Conservation (phyloP, 1,140 invertebrate species). For the Scaptomyza montana region DNA sequence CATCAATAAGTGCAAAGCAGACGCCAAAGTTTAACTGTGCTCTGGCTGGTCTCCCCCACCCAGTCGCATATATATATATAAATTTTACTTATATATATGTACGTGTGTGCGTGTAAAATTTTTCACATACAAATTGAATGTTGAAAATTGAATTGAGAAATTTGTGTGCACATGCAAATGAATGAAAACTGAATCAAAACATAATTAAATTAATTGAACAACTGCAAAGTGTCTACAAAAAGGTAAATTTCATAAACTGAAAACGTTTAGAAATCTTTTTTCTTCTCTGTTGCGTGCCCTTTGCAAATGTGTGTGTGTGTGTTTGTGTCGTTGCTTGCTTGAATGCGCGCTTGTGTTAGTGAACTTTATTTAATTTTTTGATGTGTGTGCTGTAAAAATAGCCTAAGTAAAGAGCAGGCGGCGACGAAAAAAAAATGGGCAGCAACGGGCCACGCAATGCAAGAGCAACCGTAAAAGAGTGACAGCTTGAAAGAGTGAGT, state of each 20-base stretch:
- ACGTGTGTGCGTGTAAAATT: slow-evolving; percentile 45
- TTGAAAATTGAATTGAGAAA: slow-evolving; percentile 46
- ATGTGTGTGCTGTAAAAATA: slow-evolving; percentile 76
- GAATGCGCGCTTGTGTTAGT: slow-evolving; percentile 41
- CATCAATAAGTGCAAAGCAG: slow-evolving; percentile 57
- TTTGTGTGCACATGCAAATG: slow-evolving; percentile 40
- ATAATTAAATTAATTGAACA: slow-evolving; percentile 4
- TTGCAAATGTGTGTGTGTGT: slow-evolving; percentile 35
- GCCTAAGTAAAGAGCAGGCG: slow-evolving; percentile 50
- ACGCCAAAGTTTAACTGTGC: slow-evolving; percentile 65
- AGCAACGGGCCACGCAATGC: slow-evolving; percentile 37
- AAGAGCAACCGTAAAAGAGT: slow-evolving; percentile 39
- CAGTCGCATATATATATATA: slow-evolving; percentile 38
- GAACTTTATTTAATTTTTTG: slow-evolving; percentile 68
- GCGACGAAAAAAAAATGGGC: slow-evolving; percentile 35
- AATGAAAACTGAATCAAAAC: slow-evolving; percentile 54
- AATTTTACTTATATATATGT: slow-evolving; percentile 5
- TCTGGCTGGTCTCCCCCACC: slow-evolving; percentile 31
- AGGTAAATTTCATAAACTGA: slow-evolving; percentile 59
- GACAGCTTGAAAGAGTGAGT: slow-evolving; percentile 13
- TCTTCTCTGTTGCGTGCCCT: slow-evolving; percentile 44
- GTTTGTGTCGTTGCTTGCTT: slow-evolving; percentile 26
- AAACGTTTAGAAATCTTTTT: slow-evolving; percentile 40
- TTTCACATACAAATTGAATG: slow-evolving; percentile 49
- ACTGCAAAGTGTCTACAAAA: slow-evolving; percentile 44